Evolutionary conservation across 2,113 vertebrate species (phyloP).

Genomic region (Paradoxurus hermaphroditus): DNA sequence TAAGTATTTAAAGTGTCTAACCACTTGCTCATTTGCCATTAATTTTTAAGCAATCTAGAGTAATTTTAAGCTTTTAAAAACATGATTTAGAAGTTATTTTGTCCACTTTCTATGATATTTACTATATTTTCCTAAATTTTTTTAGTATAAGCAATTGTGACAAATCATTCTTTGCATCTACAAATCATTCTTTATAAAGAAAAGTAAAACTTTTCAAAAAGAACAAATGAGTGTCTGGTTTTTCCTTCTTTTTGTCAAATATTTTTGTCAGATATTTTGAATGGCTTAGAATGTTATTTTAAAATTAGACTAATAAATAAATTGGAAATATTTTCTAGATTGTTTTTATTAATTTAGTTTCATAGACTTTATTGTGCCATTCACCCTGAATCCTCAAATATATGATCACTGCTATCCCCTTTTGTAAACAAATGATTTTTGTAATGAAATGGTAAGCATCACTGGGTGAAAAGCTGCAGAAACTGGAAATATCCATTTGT

Average conservation of each 20-base stretch:
- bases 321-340: not conserved
- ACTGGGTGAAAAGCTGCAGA: not conserved
- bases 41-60: not conserved
- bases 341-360: not conserved
- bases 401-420: not conserved
- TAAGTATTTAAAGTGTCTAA: not conserved
- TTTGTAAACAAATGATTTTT: slow-evolving; percentile 13
- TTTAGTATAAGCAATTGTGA: not conserved
- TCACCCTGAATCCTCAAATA: not conserved
- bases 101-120: not conserved
- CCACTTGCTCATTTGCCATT: not conserved
- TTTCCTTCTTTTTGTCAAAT: not conserved
- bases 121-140: not conserved
- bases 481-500: not conserved
- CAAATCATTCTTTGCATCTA: not conserved
- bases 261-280: not conserved
- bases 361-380: not conserved
- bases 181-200: not conserved
- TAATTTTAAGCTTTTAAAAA: not conserved
- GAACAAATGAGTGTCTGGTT: not conserved
- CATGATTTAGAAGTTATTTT: not conserved
- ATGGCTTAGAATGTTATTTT: not conserved
- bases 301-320: not conserved
- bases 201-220: slow-evolving; percentile 8
- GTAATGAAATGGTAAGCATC: not conserved